Evolutionary conservation across 2,797 vertebrate species (phyloP).

Genomic region (Hemibagrus guttatus): DNA sequence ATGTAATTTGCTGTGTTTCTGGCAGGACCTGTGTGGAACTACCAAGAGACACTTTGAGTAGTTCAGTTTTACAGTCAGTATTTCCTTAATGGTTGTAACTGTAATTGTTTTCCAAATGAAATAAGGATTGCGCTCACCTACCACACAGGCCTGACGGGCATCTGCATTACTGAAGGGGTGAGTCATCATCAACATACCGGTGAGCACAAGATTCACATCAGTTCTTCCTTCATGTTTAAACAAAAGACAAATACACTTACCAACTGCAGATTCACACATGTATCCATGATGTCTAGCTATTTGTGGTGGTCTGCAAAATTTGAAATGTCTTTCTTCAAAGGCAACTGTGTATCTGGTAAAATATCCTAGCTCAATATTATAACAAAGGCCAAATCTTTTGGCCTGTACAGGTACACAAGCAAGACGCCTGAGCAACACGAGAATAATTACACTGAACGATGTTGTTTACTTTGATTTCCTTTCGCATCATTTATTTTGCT

Average conservation of each 20-base stretch:
- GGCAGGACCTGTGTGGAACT: slow-evolving; percentile 13
- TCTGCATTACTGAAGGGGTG: not conserved
- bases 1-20: slow-evolving; percentile 37
- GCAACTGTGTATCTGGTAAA: slow-evolving; percentile 10
- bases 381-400: slow-evolving; percentile 48
- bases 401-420: slow-evolving; percentile 47
- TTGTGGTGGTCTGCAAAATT: not conserved
- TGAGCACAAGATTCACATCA: not conserved
- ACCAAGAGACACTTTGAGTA: slow-evolving; percentile 1
- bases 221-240: not conserved
- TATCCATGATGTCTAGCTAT: not conserved
- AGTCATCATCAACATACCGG: not conserved
- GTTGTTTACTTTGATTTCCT: slow-evolving; percentile 79
- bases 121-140: not conserved
- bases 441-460: slow-evolving; percentile 76
- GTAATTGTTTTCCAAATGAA: slow-evolving; percentile 24
- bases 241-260: not conserved
- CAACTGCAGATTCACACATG: not conserved
- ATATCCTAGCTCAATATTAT: slow-evolving; percentile 38
- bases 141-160: not conserved
- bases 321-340: slow-evolving; percentile 11
- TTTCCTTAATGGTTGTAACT: slow-evolving; percentile 17
- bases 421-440: slow-evolving; percentile 64
- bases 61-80: not conserved
- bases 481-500: slow-evolving; percentile 76